These are phyloP conservation scores for Didymodactylos carnosus DNA, from an alignment of 2,888 invertebrate genomes.

Conservation along the genomic window DNA sequence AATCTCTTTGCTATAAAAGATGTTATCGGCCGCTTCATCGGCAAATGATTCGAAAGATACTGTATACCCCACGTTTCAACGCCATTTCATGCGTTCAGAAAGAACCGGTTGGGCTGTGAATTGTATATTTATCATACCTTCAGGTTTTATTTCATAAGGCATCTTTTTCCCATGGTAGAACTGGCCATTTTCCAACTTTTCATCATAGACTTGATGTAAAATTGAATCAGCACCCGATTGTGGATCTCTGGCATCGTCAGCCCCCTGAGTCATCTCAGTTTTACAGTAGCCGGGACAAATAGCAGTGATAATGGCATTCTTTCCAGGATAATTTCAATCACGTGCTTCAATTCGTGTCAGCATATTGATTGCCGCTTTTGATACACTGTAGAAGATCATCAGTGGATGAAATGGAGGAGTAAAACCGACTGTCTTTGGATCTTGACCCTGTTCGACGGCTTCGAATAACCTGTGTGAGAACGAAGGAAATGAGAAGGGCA, in stretches of 20 bases:
- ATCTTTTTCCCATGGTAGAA: too few relatives aligned
- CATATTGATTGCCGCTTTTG: not conserved
- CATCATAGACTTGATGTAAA: not conserved
- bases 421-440: not conserved
- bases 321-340: not conserved
- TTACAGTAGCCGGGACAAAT: not conserved
- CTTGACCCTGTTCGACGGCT: not conserved
- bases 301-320: not conserved
- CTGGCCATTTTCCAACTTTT: not conserved
- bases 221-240: not conserved
- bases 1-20: too few relatives aligned
- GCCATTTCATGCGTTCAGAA: too few relatives aligned
- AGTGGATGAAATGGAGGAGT: not conserved
- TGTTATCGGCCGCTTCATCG: too few relatives aligned
- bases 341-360: not conserved
- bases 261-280: not conserved
- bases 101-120: too few relatives aligned
- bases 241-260: not conserved
- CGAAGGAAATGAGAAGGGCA: too few relatives aligned
- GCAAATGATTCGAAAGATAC: too few relatives aligned
- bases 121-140: too few relatives aligned
- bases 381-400: not conserved
- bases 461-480: not conserved
- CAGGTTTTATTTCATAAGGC: too few relatives aligned
- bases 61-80: too few relatives aligned